These are phyloP conservation scores for Pitangus sulphuratus DNA, from an alignment of 2,797 vertebrate genomes.

Conservation along the genomic window DNA sequence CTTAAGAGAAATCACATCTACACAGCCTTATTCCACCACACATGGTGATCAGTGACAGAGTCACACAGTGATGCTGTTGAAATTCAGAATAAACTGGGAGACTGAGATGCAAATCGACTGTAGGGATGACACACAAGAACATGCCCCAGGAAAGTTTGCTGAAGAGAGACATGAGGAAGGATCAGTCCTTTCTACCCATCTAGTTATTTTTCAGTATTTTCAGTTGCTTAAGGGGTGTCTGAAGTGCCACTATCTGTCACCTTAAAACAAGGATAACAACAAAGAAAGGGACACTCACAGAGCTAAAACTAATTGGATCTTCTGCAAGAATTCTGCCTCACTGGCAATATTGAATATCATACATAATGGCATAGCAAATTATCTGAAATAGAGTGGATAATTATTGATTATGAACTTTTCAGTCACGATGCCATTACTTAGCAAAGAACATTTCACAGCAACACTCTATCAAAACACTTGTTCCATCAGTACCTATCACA, in stretches of 20 bases:
- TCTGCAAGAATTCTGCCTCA: not conserved
- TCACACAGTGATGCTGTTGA: not conserved
- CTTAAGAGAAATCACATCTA: not conserved
- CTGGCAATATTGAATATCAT: not conserved
- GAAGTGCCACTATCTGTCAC: not conserved
- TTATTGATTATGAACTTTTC: not conserved
- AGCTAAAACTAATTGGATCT: not conserved
- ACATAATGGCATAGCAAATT: not conserved
- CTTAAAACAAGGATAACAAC: not conserved
- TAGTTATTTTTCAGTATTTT: not conserved
- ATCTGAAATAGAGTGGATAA: not conserved
- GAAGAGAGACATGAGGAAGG: not conserved
- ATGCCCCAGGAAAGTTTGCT: not conserved
- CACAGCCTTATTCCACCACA: not conserved
- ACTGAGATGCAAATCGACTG: not conserved
- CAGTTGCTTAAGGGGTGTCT: not conserved
- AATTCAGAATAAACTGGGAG: not conserved
- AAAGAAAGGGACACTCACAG: not conserved
- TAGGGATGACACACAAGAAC: not conserved
- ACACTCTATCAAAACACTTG: not conserved
- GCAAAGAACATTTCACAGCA: not conserved
- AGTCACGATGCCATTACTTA: not conserved
- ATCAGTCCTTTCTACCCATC: not conserved
- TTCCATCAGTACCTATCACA: rapidly evolving
- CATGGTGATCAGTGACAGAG: not conserved